Evolutionary conservation across 1,140 invertebrate species (phyloP).

Genomic region (Antheraea mylitta): DNA sequence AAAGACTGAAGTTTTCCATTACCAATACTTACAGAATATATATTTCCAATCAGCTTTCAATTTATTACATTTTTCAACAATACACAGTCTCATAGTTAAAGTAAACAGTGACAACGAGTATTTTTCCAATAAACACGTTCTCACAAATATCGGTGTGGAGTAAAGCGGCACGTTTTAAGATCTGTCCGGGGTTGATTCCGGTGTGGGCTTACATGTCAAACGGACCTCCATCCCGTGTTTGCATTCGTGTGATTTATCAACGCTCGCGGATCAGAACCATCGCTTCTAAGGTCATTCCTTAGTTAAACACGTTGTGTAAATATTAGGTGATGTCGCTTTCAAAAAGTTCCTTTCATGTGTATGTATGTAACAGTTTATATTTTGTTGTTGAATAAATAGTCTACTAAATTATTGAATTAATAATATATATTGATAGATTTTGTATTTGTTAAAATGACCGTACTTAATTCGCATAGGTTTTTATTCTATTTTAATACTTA

Average conservation of each 20-base stretch:
- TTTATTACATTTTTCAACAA: not conserved
- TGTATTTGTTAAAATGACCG: no score
- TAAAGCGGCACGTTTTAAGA: constrained; percentile 24
- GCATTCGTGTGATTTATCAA: constrained; percentile 64
- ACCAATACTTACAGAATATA: no score
- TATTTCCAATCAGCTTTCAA: not conserved
- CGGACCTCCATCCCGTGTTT: constrained; percentile 43
- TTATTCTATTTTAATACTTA: no score
- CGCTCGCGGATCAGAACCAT: constrained; percentile 47
- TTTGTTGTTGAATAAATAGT: not conserved
- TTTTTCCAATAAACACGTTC: constrained; percentile 5
- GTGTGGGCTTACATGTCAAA: constrained; percentile 41
- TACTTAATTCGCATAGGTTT: no score
- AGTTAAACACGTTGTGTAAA: constrained; percentile 46
- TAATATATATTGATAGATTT: no score
- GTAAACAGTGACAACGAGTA: not conserved
- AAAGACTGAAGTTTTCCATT: no score
- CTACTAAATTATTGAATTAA: no score
- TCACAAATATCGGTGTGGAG: constrained; percentile 13
- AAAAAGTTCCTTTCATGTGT: constrained; percentile 14
- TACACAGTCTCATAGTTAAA: not conserved
- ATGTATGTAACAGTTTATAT: not conserved
- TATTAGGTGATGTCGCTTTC: constrained; percentile 35
- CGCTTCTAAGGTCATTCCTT: constrained; percentile 42
- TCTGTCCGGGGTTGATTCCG: constrained; percentile 17